Conservation (phyloP, 2,113 vertebrate species). For the Cheirogaleus medius region DNA sequence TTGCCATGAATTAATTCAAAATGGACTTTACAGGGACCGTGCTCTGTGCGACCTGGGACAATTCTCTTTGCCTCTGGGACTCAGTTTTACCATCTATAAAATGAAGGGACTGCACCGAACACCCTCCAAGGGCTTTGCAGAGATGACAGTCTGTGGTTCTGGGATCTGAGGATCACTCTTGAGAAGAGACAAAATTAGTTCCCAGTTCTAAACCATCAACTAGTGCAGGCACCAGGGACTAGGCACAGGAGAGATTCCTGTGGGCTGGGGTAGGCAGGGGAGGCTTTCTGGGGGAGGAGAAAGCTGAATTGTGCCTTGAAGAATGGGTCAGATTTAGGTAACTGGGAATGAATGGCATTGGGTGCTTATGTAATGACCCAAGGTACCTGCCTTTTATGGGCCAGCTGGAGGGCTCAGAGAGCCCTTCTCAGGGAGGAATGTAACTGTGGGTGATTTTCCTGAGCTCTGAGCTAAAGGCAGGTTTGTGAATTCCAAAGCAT, state of each 20-base stretch:
- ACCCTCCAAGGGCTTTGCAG: neutral
- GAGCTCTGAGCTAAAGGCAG: neutral
- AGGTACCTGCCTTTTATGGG: neutral
- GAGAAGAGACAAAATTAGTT: neutral
- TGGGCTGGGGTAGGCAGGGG: neutral
- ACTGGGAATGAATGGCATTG: neutral
- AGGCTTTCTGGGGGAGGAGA: neutral
- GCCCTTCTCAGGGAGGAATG: neutral
- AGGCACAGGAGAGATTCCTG: neutral
- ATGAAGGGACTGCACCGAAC: neutral
- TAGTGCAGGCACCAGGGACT: neutral
- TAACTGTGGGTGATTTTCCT: neutral
- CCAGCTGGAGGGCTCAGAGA: neutral
- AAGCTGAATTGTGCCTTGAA: neutral
- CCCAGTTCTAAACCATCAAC: neutral
- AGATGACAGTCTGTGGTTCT: neutral
- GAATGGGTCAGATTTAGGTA: neutral
- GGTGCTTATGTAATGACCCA: neutral
- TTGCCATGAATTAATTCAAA: neutral
- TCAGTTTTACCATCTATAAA: neutral
- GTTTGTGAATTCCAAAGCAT: constrained; percentile 12
- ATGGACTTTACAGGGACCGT: neutral
- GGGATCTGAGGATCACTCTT: neutral
- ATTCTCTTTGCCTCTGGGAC: neutral
- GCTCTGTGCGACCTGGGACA: neutral